Percentiles rank a stretch among this genome's conserved stretches.
Conservation (phyloP, 2,113 vertebrate species). For the Callipepla californica region DNA sequence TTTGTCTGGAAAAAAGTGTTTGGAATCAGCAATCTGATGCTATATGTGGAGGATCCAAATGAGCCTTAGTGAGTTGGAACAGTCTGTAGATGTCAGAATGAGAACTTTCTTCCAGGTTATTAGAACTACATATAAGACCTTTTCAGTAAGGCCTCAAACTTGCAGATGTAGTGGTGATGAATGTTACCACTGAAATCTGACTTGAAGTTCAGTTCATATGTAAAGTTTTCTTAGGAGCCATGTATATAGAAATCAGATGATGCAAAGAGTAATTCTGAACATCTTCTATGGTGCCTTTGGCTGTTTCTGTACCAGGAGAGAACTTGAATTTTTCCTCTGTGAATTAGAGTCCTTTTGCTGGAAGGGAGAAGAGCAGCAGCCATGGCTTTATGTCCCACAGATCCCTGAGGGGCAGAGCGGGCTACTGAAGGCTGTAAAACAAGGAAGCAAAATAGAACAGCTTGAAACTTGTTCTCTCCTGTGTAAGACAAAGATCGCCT, state of each 20-base stretch:
- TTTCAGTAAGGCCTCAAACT: neutral
- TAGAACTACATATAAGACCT: neutral
- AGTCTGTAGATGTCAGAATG: neutral
- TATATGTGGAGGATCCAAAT: neutral
- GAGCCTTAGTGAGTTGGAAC: neutral
- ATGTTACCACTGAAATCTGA: neutral
- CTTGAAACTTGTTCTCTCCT: slow-evolving; percentile 38
- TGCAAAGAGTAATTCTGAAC: slow-evolving; percentile 17
- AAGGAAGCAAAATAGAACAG: slow-evolving; percentile 23
- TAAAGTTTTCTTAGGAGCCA: neutral
- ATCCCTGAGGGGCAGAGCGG: neutral
- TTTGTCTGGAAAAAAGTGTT: neutral
- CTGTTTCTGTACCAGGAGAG: neutral
- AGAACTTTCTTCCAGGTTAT: neutral
- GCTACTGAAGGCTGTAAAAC: neutral
- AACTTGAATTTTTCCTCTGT: slow-evolving; percentile 3
- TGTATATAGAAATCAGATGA: slow-evolving; percentile 24
- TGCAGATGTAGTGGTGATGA: neutral
- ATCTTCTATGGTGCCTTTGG: neutral
- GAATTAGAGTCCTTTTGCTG: neutral
- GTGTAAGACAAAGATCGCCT: neutral
- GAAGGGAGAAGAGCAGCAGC: neutral
- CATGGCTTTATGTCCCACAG: rapidly evolving
- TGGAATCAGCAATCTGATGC: neutral
- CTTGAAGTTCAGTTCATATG: neutral